phyloP scores from a whole-genome alignment of 2,888 invertebrate species.

The Dolomedes plantarius region DNA sequence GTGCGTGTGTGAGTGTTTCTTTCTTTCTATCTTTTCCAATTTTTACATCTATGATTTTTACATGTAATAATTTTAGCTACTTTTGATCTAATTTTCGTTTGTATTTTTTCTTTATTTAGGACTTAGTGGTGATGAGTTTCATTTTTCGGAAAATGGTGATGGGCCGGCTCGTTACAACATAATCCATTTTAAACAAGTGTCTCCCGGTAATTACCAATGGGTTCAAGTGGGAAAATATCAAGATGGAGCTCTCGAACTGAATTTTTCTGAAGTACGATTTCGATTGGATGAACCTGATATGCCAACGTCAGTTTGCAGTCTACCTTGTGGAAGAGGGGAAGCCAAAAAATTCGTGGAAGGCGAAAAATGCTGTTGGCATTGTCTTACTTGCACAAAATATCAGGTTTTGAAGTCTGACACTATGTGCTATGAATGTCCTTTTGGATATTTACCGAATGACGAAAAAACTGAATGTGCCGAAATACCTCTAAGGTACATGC shows the following conservation, averaged over 20 bases:
- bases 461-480: slow-evolving; percentile 80
- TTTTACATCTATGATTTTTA: too few species aligned
- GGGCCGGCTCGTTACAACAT: slow-evolving; percentile 97
- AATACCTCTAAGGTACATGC: slow-evolving; percentile 81
- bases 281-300: slow-evolving; percentile 76
- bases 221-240: slow-evolving; percentile 90
- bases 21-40: too few species aligned
- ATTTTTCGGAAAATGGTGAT: slow-evolving; percentile 92
- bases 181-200: slow-evolving; percentile 90
- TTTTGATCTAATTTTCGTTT: too few species aligned
- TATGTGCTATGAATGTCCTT: slow-evolving; percentile 87
- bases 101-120: slow-evolving; percentile 80
- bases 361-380: slow-evolving; percentile 96
- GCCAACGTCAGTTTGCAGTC: slow-evolving; percentile 92
- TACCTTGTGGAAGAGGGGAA: slow-evolving; percentile 90
- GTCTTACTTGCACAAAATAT: slow-evolving; percentile 91
- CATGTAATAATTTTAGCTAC: too few species aligned
- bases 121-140: slow-evolving; percentile 90
- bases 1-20: too few species aligned
- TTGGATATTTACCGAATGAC: slow-evolving; percentile 87
- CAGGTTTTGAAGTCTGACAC: slow-evolving; percentile 89
- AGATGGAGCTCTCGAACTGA: slow-evolving; percentile 86
- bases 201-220: slow-evolving; percentile 87
- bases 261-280: slow-evolving; percentile 76
- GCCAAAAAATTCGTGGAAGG: slow-evolving; percentile 95